Conservation (phyloP, 1,140 invertebrate genomes). For the Muscidifurax raptorellus region DNA sequence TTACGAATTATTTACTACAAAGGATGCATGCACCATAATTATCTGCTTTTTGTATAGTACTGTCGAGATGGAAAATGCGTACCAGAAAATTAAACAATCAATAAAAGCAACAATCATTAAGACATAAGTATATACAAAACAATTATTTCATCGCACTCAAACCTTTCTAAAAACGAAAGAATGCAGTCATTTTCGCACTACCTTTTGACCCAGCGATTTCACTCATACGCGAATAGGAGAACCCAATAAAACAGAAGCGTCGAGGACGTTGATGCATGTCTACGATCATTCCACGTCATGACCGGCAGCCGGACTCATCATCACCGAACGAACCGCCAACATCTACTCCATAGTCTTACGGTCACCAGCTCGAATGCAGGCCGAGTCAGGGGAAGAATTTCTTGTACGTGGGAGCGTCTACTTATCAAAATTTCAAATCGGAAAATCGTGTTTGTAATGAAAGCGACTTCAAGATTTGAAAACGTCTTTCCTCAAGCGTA, state of each 20-base stretch:
- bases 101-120: background rate
- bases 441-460: background rate
- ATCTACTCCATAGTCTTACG: constrained; percentile 21
- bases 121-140: background rate
- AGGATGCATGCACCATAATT: too few species aligned
- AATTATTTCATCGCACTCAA: background rate
- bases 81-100: background rate
- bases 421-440: background rate
- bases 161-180: too few species aligned
- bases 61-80: background rate
- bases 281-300: constrained; percentile 61
- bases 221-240: constrained; percentile 28
- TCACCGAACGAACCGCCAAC: constrained; percentile 56
- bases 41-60: background rate
- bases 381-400: background rate
- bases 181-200: too few species aligned
- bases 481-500: too few species aligned
- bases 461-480: too few species aligned
- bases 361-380: background rate
- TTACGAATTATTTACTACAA: too few species aligned
- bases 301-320: constrained; percentile 57
- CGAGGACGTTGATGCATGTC: constrained; percentile 60
- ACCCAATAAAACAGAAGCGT: constrained; percentile 52
- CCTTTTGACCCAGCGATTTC: background rate
- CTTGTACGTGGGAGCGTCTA: background rate